Evolutionary conservation across 1,140 invertebrate genomes (phyloP).

Genomic region (Drosophila carrolli): DNA sequence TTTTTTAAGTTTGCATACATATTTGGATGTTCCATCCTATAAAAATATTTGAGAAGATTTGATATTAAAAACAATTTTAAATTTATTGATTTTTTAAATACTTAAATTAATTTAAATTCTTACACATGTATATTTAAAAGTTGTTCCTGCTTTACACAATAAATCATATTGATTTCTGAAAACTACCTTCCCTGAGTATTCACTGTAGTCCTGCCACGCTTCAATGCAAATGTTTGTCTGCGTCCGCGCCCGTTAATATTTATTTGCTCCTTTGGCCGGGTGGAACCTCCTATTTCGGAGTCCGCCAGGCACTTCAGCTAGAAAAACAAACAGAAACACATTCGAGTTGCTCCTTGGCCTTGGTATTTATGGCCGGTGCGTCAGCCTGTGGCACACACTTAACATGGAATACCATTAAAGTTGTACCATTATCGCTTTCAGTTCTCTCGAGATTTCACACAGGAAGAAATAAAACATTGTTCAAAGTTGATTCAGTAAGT

Average conservation of each 20-base stretch:
- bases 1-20: too few species aligned
- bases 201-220: constrained; percentile 22
- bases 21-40: too few species aligned
- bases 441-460: constrained; percentile 16
- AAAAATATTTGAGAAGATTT: too few species aligned
- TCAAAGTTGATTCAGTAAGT: not conserved
- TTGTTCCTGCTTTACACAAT: not conserved
- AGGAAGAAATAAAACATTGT: not conserved
- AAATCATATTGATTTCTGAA: not conserved
- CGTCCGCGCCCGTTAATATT: constrained; percentile 51
- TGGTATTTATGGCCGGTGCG: constrained; percentile 71
- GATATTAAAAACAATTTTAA: too few species aligned
- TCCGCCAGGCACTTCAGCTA: constrained; percentile 39
- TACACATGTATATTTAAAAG: too few species aligned
- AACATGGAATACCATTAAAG: constrained; percentile 42
- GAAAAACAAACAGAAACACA: constrained; percentile 70
- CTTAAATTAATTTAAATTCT: too few species aligned
- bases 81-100: too few species aligned
- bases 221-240: constrained; percentile 69
- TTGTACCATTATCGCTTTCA: constrained; percentile 20
- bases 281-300: constrained; percentile 15
- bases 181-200: not conserved
- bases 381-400: constrained; percentile 64
- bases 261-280: constrained; percentile 37
- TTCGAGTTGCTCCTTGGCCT: constrained; percentile 74